A percentile compares a stretch with the other conserved stretches of the same genome.
Conservation (phyloP, 1,140 invertebrate genomes). For the Plectrocnemia conspersa region DNA sequence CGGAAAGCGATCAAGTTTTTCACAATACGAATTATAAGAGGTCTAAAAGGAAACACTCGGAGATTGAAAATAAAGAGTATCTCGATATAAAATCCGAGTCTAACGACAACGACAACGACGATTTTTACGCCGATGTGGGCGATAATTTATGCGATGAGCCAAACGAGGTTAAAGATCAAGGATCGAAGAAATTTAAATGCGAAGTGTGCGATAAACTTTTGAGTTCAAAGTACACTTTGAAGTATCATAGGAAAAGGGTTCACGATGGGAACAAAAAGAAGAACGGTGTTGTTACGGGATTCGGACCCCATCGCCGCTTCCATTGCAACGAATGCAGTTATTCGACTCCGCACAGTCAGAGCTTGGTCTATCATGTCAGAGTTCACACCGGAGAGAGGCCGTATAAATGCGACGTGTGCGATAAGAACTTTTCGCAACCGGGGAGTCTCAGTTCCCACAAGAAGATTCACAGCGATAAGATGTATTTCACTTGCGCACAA, state of each 20-base stretch:
- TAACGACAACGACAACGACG: background rate
- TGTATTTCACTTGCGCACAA: slow-evolving; percentile 54
- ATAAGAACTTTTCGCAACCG: slow-evolving; percentile 54
- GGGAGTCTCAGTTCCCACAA: slow-evolving; percentile 48
- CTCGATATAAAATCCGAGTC: background rate
- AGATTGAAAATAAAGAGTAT: background rate
- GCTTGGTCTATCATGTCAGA: slow-evolving; percentile 46
- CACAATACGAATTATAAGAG: background rate
- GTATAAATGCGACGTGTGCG: slow-evolving; percentile 53
- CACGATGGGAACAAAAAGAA: slow-evolving; percentile 41
- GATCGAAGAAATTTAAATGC: slow-evolving; percentile 11
- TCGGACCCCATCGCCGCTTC: slow-evolving; percentile 41
- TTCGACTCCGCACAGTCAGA: slow-evolving; percentile 47
- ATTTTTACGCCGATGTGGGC: background rate
- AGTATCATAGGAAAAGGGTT: slow-evolving; percentile 19
- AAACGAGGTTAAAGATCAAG: background rate
- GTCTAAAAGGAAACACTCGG: background rate
- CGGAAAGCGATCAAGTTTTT: background rate
- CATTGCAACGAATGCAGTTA: slow-evolving; percentile 47
- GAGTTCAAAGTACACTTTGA: slow-evolving; percentile 21
- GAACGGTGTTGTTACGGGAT: slow-evolving; percentile 43
- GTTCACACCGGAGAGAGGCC: slow-evolving; percentile 54
- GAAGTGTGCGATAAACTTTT: slow-evolving; percentile 25
- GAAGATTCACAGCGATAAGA: slow-evolving; percentile 48
- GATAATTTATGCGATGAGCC: background rate